A percentile compares a stretch with the other conserved stretches of the same genome.
These are phyloP conservation scores for Sinonovacula constricta DNA, from an alignment of 1,140 invertebrate genomes.

Conservation along the genomic window DNA sequence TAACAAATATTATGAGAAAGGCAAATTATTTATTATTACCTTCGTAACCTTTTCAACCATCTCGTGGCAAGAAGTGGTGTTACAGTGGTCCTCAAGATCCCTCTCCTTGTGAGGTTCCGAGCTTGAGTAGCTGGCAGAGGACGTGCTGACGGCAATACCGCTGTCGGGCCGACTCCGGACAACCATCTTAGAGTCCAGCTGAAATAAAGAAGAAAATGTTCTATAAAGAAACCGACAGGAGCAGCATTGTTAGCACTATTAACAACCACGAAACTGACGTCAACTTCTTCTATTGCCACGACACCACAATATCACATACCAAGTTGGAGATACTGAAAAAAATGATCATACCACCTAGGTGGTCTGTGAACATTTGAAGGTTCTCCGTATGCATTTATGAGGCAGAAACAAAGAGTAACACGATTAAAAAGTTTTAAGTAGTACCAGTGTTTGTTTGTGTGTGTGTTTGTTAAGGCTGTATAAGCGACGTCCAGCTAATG, in stretches of 20 bases:
- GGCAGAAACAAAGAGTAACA: too few relatives aligned
- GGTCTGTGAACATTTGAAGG: too few relatives aligned
- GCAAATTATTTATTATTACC: too few relatives aligned
- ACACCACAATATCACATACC: background rate
- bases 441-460: too few relatives aligned
- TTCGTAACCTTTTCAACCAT: conserved; percentile 57
- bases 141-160: conserved; percentile 67
- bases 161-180: conserved; percentile 67
- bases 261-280: background rate
- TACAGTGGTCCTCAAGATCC: conserved; percentile 62
- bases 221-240: background rate
- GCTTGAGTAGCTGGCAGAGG: conserved; percentile 70
- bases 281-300: background rate
- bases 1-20: too few relatives aligned
- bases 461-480: too few relatives aligned
- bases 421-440: too few relatives aligned
- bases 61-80: conserved; percentile 62
- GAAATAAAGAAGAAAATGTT: background rate
- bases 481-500: too few relatives aligned
- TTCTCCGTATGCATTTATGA: too few relatives aligned
- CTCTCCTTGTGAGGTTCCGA: conserved; percentile 61
- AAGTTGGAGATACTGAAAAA: background rate
- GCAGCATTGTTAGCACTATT: background rate
- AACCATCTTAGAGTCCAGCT: conserved; percentile 49
- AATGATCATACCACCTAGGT: too few relatives aligned